Conservation (phyloP, 2,113 vertebrate genomes). For the Channa argus region DNA sequence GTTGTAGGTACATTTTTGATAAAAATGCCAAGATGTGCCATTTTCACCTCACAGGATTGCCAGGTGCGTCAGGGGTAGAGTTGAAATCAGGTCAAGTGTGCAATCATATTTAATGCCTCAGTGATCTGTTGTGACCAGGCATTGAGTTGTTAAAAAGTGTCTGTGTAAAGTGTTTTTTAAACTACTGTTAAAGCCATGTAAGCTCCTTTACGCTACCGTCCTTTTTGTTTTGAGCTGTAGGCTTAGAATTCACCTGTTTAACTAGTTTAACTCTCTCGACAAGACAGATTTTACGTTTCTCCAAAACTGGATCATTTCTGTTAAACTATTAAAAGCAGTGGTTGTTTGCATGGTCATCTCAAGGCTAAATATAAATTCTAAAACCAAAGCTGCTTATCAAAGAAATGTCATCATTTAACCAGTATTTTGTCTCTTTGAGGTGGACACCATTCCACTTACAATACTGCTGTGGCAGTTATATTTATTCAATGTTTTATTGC, state of each 20-base stretch:
- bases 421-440: background rate
- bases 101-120: too few relatives aligned
- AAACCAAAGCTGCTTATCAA: too few relatives aligned
- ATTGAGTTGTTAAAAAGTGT: background rate
- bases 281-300: background rate
- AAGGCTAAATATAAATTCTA: background rate
- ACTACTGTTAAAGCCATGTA: too few relatives aligned
- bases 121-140: too few relatives aligned
- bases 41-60: background rate
- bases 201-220: background rate
- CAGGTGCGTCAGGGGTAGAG: background rate
- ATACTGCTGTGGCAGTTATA: too few relatives aligned
- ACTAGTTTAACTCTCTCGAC: too few relatives aligned
- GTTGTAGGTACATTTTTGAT: background rate
- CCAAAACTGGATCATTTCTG: background rate
- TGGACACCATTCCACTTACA: background rate
- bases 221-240: background rate
- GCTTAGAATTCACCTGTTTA: too few relatives aligned
- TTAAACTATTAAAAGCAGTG: background rate
- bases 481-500: background rate
- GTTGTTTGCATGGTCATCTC: constrained; percentile 12
- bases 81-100: too few relatives aligned
- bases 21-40: too few relatives aligned
- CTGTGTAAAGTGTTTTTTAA: too few relatives aligned
- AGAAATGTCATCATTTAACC: background rate